These are phyloP conservation scores for Lymantria dispar DNA, from an alignment of 2,888 invertebrate genomes.

Conservation along the genomic window DNA sequence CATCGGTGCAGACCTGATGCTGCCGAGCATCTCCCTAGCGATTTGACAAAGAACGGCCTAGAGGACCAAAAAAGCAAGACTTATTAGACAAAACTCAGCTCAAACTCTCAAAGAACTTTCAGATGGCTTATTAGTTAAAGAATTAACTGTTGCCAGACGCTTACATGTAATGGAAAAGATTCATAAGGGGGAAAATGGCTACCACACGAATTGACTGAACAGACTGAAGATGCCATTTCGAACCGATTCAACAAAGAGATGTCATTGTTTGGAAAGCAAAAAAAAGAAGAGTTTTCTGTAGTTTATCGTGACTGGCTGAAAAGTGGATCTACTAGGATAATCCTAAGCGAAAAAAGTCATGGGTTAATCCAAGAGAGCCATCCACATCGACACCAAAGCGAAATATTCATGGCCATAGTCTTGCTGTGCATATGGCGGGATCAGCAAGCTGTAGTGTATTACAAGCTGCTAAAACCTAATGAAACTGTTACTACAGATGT, in stretches of 20 bases:
- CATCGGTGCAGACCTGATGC: too few relatives aligned
- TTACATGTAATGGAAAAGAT: conserved; percentile 9
- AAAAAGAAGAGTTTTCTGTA: conserved; percentile 1
- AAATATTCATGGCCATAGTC: conserved; percentile 1
- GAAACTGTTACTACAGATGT: neutral
- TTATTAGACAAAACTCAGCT: too few relatives aligned
- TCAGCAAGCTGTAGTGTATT: conserved; percentile 10
- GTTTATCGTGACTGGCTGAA: conserved; percentile 14
- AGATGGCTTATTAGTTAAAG: too few relatives aligned
- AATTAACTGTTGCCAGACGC: too few relatives aligned
- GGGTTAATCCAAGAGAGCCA: conserved; percentile 1
- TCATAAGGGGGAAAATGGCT: conserved; percentile 10
- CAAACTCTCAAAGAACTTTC: too few relatives aligned
- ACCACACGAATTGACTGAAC: conserved; percentile 5
- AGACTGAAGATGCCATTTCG: neutral
- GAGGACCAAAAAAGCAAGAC: too few relatives aligned
- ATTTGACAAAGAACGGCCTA: too few relatives aligned
- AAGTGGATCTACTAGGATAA: conserved; percentile 6
- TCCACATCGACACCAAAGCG: conserved; percentile 5
- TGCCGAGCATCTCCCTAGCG: too few relatives aligned
- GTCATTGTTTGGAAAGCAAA: neutral
- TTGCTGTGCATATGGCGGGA: conserved; percentile 8
- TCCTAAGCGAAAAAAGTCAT: conserved; percentile 4
- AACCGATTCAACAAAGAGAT: neutral
- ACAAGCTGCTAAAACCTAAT: neutral